phyloP scores from a whole-genome alignment of 2,113 vertebrate species.

The Alethe diademata region DNA sequence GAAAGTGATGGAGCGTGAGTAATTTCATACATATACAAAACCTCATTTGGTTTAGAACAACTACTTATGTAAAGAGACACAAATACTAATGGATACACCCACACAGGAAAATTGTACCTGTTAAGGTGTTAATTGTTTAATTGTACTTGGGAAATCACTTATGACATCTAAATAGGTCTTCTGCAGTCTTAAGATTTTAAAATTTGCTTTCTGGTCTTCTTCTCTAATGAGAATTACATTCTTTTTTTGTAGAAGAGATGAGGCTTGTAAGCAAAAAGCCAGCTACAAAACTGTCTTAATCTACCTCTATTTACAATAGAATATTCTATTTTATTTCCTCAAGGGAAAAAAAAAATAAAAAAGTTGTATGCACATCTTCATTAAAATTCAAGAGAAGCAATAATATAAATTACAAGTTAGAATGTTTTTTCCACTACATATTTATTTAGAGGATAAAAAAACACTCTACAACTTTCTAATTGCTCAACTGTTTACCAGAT shows the following conservation, averaged over 20 bases:
- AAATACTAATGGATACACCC: not conserved
- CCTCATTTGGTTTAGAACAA: not conserved
- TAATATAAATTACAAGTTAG: not conserved
- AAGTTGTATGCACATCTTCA: not conserved
- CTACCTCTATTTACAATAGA: not conserved
- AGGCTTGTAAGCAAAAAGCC: not conserved
- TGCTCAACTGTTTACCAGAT: conserved; percentile 22
- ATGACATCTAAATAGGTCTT: not conserved
- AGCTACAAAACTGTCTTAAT: not conserved
- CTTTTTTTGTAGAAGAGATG: not conserved
- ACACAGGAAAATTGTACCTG: not conserved
- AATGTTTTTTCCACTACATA: not conserved
- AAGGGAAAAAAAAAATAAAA: not conserved
- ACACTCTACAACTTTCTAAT: not conserved
- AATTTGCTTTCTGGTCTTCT: not conserved
- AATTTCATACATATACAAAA: not conserved
- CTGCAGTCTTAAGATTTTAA: not conserved
- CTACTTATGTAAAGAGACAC: not conserved
- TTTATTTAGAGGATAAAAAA: conserved; percentile 14
- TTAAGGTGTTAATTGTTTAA: not conserved
- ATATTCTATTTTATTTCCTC: not conserved
- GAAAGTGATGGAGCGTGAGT: not conserved
- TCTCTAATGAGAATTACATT: not conserved
- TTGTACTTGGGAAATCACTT: not conserved
- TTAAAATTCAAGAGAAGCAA: not conserved